Conservation (phyloP, 2,888 invertebrate genomes). For the Chrysina gloriosa region DNA sequence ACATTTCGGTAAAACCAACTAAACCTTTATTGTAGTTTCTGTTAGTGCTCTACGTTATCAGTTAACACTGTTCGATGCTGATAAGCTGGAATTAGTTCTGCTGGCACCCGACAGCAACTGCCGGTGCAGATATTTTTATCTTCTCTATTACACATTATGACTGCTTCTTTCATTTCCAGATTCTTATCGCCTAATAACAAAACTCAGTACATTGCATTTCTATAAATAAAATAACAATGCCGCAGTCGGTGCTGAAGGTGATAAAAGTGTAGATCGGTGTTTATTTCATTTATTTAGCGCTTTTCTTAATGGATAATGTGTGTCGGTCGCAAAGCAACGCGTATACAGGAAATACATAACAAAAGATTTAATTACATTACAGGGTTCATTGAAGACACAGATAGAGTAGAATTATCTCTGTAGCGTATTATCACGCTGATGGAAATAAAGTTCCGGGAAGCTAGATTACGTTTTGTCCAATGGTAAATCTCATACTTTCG, state of each 20-base stretch:
- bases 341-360: constrained; percentile 27
- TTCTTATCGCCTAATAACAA: constrained; percentile 43
- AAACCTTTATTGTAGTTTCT: constrained; percentile 8
- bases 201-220: constrained; percentile 37
- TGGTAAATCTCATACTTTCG: background rate
- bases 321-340: constrained; percentile 14
- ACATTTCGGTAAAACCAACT: constrained; percentile 13
- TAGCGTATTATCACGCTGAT: constrained; percentile 44
- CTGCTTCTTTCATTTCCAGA: constrained; percentile 50
- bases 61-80: constrained; percentile 33
- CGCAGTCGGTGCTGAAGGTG: background rate
- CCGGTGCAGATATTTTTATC: constrained; percentile 50
- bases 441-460: constrained; percentile 54
- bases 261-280: constrained; percentile 12
- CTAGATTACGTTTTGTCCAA: constrained; percentile 41
- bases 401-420: constrained; percentile 48
- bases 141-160: constrained; percentile 51
- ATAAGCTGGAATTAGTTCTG: constrained; percentile 35
- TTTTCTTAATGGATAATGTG: constrained; percentile 23
- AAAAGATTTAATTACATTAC: constrained; percentile 30
- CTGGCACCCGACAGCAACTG: constrained; percentile 45
- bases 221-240: constrained; percentile 39
- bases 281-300: constrained; percentile 33
- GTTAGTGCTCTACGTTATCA: constrained; percentile 30
- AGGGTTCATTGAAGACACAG: constrained; percentile 40